These are phyloP conservation scores for Pelodiscus sinensis DNA, from an alignment of 2,113 vertebrate genomes.

Conservation along the genomic window DNA sequence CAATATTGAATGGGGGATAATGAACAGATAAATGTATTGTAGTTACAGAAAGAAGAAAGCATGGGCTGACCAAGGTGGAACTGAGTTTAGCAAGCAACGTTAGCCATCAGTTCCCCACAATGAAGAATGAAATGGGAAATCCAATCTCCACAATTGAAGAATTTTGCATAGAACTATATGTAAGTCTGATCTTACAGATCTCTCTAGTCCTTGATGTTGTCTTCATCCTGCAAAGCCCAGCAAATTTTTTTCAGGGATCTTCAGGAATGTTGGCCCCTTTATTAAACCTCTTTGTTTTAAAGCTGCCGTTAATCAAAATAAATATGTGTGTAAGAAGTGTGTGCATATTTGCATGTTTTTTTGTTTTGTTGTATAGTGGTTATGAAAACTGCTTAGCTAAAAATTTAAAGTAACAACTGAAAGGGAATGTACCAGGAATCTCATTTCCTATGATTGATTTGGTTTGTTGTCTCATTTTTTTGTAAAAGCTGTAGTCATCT, in stretches of 20 bases:
- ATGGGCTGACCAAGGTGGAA: background rate
- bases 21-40: background rate
- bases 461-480: conserved; percentile 56
- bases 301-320: background rate
- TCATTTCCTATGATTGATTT: conserved; percentile 24
- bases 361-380: background rate
- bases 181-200: background rate
- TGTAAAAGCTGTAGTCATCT: conserved; percentile 70
- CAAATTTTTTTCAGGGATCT: accelerated
- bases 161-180: background rate
- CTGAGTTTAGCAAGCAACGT: accelerated
- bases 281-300: background rate
- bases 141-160: accelerated
- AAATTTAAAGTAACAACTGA: background rate
- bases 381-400: background rate
- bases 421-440: conserved; percentile 75
- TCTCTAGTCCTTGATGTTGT: accelerated
- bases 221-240: background rate
- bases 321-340: accelerated
- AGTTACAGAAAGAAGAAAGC: accelerated
- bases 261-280: background rate
- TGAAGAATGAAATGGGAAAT: background rate
- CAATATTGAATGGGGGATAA: background rate
- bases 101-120: accelerated
- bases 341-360: accelerated